Percentiles rank a stretch among this genome's conserved stretches.
phyloP scores from a whole-genome alignment of 1,140 invertebrate genomes.

The Bombus fervidus region DNA sequence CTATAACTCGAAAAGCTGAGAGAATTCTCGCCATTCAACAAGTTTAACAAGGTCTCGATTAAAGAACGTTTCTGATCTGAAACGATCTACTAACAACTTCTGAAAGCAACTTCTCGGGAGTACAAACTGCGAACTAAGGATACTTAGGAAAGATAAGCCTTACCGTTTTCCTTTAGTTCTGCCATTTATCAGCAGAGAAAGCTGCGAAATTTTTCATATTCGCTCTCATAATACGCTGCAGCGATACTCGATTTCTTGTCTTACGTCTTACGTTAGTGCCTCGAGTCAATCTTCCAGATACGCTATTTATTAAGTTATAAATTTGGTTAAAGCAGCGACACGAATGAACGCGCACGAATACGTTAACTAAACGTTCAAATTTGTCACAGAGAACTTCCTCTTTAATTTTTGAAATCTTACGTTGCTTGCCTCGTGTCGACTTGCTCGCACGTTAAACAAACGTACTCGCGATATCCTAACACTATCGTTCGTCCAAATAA shows the following conservation, averaged over 20 bases:
- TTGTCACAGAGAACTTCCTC: too few species aligned
- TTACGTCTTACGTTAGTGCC: too few species aligned
- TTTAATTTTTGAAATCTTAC: too few species aligned
- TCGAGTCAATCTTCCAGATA: too few species aligned
- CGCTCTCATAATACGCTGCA: not conserved
- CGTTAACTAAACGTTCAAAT: too few species aligned
- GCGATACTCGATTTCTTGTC: too few species aligned
- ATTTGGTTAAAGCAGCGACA: too few species aligned
- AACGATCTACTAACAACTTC: slow-evolving; percentile 21
- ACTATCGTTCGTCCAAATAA: too few species aligned
- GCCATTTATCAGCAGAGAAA: slow-evolving; percentile 1
- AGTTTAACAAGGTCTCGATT: not conserved
- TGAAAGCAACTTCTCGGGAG: not conserved
- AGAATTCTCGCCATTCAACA: slow-evolving; percentile 21
- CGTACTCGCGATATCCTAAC: too few species aligned
- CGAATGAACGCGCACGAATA: too few species aligned
- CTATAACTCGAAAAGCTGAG: not conserved
- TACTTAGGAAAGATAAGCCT: slow-evolving; percentile 4
- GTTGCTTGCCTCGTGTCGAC: too few species aligned
- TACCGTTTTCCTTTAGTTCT: not conserved
- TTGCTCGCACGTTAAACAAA: too few species aligned
- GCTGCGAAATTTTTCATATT: not conserved
- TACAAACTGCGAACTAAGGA: not conserved
- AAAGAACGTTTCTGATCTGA: slow-evolving; percentile 7
- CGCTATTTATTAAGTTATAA: not conserved